phyloP scores from a whole-genome alignment of 2,113 vertebrate species.

The Triplophysa rosa region DNA sequence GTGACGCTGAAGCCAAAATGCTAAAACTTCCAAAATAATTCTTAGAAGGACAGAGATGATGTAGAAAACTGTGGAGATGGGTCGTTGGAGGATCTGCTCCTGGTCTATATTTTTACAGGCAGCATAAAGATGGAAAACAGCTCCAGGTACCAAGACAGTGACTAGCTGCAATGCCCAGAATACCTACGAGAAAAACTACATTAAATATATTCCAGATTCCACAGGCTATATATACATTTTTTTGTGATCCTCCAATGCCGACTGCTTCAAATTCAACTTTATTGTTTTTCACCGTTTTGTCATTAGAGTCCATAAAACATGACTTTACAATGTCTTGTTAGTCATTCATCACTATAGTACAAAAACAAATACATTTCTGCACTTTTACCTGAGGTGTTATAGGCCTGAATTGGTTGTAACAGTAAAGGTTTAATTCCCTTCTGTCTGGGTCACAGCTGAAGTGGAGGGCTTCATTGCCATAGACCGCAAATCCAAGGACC shows the following conservation, averaged over 20 bases:
- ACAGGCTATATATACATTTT: not conserved
- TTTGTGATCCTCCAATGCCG: too few relatives aligned
- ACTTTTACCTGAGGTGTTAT: conserved; percentile 83
- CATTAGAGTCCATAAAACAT: not conserved
- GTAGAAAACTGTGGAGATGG: conserved; percentile 79
- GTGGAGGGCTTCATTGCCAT: conserved; percentile 87
- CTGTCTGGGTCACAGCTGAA: conserved; percentile 89
- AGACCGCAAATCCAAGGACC: conserved; percentile 85
- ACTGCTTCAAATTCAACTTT: not conserved
- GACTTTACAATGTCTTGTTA: not conserved
- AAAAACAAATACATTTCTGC: conserved; percentile 61
- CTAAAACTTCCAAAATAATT: conserved; percentile 82
- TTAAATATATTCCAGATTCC: not conserved
- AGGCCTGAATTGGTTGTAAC: conserved; percentile 89
- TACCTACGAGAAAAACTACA: conserved; percentile 71
- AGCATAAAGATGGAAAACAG: conserved; percentile 84
- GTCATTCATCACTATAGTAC: not conserved
- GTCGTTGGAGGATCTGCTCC: conserved; percentile 83
- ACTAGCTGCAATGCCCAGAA: conserved; percentile 86
- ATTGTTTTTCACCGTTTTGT: too few relatives aligned
- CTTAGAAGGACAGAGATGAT: conserved; percentile 84
- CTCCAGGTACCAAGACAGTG: conserved; percentile 82
- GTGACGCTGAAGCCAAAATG: conserved; percentile 87
- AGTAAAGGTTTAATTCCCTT: conserved; percentile 86
- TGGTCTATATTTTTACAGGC: conserved; percentile 84